Evolutionary conservation across 2,113 vertebrate genomes (phyloP).

Genomic region (Dicrurus megarhynchus): DNA sequence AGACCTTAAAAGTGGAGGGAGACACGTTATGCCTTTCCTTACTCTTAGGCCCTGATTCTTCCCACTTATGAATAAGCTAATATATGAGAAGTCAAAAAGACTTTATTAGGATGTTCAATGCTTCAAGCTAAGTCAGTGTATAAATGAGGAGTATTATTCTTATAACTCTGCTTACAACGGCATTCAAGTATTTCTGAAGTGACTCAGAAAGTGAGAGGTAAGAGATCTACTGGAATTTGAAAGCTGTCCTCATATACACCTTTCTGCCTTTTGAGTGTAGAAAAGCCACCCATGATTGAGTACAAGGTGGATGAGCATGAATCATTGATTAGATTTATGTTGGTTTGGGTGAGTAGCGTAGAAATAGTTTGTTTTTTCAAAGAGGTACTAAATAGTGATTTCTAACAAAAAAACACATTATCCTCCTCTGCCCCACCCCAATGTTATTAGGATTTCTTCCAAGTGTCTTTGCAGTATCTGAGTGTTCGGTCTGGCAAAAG

Average conservation of each 20-base stretch:
- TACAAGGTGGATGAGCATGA: neutral
- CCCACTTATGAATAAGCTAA: neutral
- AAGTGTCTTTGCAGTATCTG: neutral
- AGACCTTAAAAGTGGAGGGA: neutral
- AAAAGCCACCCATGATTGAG: neutral
- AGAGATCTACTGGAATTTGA: neutral
- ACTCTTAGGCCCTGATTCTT: neutral
- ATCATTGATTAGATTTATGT: neutral
- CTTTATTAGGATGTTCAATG: neutral
- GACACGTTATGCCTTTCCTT: neutral
- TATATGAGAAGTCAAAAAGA: neutral
- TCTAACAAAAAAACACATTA: neutral
- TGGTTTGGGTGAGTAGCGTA: neutral
- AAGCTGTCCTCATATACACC: neutral
- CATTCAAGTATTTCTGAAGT: neutral
- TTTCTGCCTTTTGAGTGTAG: neutral
- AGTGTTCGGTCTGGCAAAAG: neutral
- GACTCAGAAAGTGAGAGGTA: neutral
- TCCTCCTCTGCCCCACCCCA: neutral
- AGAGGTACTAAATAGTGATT: neutral
- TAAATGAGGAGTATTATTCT: neutral
- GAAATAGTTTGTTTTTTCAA: neutral
- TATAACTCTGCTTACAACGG: neutral
- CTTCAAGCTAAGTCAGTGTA: neutral
- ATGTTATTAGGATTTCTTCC: neutral